These are phyloP conservation scores for Diabrotica undecimpunctata DNA, from an alignment of 1,140 invertebrate species.

Conservation along the genomic window DNA sequence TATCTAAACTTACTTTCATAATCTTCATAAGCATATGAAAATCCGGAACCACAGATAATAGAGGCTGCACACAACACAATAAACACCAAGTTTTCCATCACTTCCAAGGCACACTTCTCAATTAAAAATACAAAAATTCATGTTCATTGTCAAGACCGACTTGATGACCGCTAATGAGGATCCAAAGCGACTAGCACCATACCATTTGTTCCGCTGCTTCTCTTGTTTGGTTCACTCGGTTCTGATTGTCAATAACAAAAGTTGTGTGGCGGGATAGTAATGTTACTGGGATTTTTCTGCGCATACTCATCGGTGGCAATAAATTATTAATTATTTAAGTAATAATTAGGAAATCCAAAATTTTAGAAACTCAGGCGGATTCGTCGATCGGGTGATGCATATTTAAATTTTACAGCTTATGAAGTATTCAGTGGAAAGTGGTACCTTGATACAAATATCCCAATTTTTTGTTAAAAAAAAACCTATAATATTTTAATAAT, in stretches of 20 bases:
- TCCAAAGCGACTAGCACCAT: not conserved
- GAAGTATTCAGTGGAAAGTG: too few species aligned
- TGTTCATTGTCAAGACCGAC: not conserved
- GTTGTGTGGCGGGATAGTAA: not conserved
- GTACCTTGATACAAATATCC: too few species aligned
- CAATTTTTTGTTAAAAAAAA: too few species aligned
- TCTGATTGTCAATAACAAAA: not conserved
- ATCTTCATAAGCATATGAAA: not conserved
- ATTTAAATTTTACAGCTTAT: too few species aligned
- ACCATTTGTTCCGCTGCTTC: not conserved
- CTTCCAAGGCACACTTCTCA: not conserved
- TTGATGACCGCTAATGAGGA: not conserved
- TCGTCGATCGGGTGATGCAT: too few species aligned
- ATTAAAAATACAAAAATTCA: not conserved
- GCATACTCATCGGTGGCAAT: not conserved
- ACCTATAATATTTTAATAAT: too few species aligned
- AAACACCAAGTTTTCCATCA: not conserved
- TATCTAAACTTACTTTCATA: not conserved
- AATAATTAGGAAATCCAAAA: not conserved
- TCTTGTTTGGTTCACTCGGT: not conserved
- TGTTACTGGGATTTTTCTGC: not conserved
- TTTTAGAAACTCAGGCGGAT: not conserved
- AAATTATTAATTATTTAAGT: not conserved
- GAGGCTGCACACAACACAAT: not conserved
- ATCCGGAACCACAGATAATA: not conserved